Evolutionary conservation across 2,113 vertebrate species (phyloP).

Genomic region (Andinoacara biseriatus): DNA sequence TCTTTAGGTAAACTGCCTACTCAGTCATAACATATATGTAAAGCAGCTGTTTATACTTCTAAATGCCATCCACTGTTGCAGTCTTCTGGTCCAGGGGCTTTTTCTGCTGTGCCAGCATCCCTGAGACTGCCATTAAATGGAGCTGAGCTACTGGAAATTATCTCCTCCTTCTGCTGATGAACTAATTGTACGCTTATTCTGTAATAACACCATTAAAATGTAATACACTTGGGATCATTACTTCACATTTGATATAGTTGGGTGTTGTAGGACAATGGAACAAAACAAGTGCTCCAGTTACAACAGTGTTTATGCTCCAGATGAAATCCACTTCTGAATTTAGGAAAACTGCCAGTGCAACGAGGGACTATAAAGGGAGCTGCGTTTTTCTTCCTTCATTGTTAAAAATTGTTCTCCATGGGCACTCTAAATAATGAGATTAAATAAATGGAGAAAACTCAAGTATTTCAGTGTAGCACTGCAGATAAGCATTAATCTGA

Average conservation of each 20-base stretch:
- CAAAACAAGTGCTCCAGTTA: conserved; percentile 35
- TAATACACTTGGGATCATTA: conserved; percentile 71
- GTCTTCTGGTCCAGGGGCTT: conserved; percentile 7
- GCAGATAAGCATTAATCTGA: conserved; percentile 44
- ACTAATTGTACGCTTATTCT: conserved; percentile 68
- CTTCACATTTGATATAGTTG: conserved; percentile 57
- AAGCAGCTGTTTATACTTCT: conserved; percentile 52
- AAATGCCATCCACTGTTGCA: conserved; percentile 55
- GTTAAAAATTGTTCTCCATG: conserved; percentile 23
- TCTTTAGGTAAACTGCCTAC: conserved; percentile 49
- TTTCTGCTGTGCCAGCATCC: conserved; percentile 70
- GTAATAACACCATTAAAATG: conserved; percentile 76
- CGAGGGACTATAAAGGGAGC: conserved; percentile 1
- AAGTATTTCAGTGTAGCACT: conserved; percentile 18
- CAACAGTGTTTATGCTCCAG: conserved; percentile 3
- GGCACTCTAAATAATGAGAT: conserved; percentile 39
- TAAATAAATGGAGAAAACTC: conserved; percentile 28
- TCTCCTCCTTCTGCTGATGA: conserved; percentile 72
- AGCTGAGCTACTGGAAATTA: conserved; percentile 67
- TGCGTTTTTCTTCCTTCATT: conserved; percentile 15
- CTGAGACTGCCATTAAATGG: conserved; percentile 61
- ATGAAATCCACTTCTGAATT: conserved; percentile 45
- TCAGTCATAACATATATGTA: conserved; percentile 54
- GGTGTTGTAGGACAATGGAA: conserved; percentile 46
- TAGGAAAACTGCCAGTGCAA: conserved; percentile 12